phyloP scores from a whole-genome alignment of 2,113 vertebrate species.

The Bos javanicus region DNA sequence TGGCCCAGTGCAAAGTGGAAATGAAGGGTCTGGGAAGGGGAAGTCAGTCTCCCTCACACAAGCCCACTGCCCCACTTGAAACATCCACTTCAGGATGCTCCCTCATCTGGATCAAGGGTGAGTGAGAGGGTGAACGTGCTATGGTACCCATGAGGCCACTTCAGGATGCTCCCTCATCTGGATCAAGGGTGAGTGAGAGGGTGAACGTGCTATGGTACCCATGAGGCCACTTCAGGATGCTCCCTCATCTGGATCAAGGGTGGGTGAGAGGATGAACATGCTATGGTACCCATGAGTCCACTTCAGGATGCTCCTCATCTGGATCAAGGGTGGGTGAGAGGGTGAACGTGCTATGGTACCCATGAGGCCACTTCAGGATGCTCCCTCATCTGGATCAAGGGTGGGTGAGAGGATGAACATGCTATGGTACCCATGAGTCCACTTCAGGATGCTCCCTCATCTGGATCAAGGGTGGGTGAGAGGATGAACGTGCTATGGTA shows the following conservation, averaged over 20 bases:
- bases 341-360: neutral
- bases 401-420: neutral
- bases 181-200: too few relatives aligned
- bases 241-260: too few relatives aligned
- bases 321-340: neutral
- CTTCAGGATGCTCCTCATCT: too few relatives aligned
- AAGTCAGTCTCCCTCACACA: neutral
- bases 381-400: neutral
- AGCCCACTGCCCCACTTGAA: rapidly evolving
- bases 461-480: neutral
- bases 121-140: neutral
- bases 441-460: neutral
- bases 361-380: neutral
- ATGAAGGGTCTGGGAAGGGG: neutral
- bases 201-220: too few relatives aligned
- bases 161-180: too few relatives aligned
- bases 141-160: neutral
- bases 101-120: neutral
- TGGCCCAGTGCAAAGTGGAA: neutral
- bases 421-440: neutral
- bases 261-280: too few relatives aligned
- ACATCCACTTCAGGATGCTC: neutral
- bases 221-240: too few relatives aligned
- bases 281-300: neutral
- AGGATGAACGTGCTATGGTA: neutral